Evolutionary conservation across 2,113 vertebrate species (phyloP), one percentile per base, ranked within the genome.

Genomic region (Oceanodroma tethys): DNA sequence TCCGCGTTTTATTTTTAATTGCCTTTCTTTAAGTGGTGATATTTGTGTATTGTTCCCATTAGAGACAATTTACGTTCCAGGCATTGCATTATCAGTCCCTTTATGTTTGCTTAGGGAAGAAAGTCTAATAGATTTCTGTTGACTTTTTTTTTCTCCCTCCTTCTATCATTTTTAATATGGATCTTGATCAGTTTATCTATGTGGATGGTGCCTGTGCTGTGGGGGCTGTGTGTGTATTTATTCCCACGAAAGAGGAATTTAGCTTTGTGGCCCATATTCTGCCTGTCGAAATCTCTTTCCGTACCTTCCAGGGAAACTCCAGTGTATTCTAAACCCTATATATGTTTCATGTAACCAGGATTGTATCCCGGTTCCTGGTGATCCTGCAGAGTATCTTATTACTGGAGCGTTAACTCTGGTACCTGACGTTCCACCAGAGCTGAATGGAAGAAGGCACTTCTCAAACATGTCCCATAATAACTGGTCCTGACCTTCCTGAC

Each of bases 21-120:
- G 96, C 93, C 83, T 97, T 96, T 81, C 92, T 96, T 93, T 97
- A 96, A 96, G 90, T 94, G 92, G 45, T 42, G 94, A 43, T 95
- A 96, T 97, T 96, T 97, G 96, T 96, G 76, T 84, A 74, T 95
- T 85, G 88, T 90, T 97, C 96, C 96, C 93, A 91, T 96, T 95
- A 96, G 96, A 95, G 94, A 88, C 93, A 93, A 97, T 97, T 97
- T 97, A 95, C 55, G 65, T 96, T 88, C 58, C 88, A 95, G 90
- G 87, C 93, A 25, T 91, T 42, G 25, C 90, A 82, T 97, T 96
- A 96, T 94, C 91, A 56, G 97, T 97, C 97, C 96, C 95, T 96
- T 97, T 93, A 45, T 96, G 96, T 96, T 95, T 96, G 96, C 95
- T 95, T 90, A 90, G 96, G 96, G 96, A 97, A 95, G 88, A 40